Evolutionary conservation across 2,797 vertebrate species (phyloP).

Genomic region (Melanotaenia maccullochi): DNA sequence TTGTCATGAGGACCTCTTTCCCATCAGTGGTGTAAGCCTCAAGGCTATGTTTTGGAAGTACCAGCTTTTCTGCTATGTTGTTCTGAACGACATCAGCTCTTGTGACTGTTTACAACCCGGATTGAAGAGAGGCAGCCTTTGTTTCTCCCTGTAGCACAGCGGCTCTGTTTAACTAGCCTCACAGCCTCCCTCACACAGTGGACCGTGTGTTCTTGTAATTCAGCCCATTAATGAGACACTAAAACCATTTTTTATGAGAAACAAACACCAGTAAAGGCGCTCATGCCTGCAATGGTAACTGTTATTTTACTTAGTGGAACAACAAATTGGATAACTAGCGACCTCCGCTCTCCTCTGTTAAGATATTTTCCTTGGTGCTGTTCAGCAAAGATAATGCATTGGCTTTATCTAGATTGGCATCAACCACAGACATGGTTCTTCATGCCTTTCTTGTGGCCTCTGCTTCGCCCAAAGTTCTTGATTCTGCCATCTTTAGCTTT

Average conservation of each 20-base stretch:
- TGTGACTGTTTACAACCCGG: slow-evolving; percentile 49
- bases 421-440: slow-evolving; percentile 35
- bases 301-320: slow-evolving; percentile 59
- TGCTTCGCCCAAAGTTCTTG: slow-evolving; percentile 11
- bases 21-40: not conserved
- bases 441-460: slow-evolving; percentile 7
- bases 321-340: slow-evolving; percentile 59
- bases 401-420: slow-evolving; percentile 36
- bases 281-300: slow-evolving; percentile 17
- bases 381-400: slow-evolving; percentile 30
- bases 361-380: slow-evolving; percentile 11
- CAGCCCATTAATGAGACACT: slow-evolving; percentile 56
- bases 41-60: not conserved
- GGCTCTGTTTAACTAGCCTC: slow-evolving; percentile 52
- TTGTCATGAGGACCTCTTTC: not conserved
- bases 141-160: slow-evolving; percentile 47
- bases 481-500: slow-evolving; percentile 8
- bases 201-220: slow-evolving; percentile 50
- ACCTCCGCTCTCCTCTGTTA: slow-evolving; percentile 28
- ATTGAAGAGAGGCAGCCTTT: slow-evolving; percentile 48
- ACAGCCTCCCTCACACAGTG: slow-evolving; percentile 40
- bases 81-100: slow-evolving; percentile 36
- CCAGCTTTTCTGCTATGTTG: slow-evolving; percentile 19
- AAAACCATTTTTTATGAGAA: slow-evolving; percentile 49
- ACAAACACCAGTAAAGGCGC: slow-evolving; percentile 35